Evolutionary conservation across 1,140 invertebrate species (phyloP).

Genomic region (Potamilus streckersoni): DNA sequence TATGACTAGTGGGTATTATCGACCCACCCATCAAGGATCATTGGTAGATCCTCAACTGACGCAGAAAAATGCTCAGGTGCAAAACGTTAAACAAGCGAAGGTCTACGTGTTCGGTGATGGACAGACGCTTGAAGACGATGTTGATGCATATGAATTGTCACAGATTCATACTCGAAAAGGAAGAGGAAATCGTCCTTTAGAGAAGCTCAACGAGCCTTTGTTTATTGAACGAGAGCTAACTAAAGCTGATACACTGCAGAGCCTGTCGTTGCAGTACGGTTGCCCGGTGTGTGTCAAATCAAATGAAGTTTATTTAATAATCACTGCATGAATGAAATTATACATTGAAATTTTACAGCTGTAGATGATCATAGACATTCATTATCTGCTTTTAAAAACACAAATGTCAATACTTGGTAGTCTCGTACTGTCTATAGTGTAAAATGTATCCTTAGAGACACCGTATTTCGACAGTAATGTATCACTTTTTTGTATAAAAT

Average conservation of each 20-base stretch:
- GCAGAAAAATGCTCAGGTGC: slow-evolving; percentile 32
- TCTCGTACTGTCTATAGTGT: no score
- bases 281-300: slow-evolving; percentile 46
- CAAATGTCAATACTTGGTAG: no score
- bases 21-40: slow-evolving; percentile 1
- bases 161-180: slow-evolving; percentile 31
- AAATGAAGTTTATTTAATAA: not conserved
- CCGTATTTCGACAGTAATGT: no score
- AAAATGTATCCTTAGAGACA: no score
- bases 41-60: slow-evolving; percentile 3
- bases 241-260: slow-evolving; percentile 52
- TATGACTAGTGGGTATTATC: not conserved
- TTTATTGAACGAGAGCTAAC: slow-evolving; percentile 44
- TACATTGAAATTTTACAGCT: no score
- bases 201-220: not conserved
- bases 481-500: no score
- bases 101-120: slow-evolving; percentile 54
- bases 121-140: slow-evolving; percentile 44
- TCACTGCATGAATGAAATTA: no score
- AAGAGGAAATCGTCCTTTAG: not conserved
- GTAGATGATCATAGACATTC: no score
- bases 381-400: no score
- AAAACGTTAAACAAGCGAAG: slow-evolving; percentile 47
- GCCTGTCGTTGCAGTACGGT: slow-evolving; percentile 50
- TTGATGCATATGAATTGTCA: slow-evolving; percentile 45